Percentiles rank a stretch among this genome's conserved stretches.
phyloP scores from a whole-genome alignment of 1,140 invertebrate genomes.

The Drosophila hydei region DNA sequence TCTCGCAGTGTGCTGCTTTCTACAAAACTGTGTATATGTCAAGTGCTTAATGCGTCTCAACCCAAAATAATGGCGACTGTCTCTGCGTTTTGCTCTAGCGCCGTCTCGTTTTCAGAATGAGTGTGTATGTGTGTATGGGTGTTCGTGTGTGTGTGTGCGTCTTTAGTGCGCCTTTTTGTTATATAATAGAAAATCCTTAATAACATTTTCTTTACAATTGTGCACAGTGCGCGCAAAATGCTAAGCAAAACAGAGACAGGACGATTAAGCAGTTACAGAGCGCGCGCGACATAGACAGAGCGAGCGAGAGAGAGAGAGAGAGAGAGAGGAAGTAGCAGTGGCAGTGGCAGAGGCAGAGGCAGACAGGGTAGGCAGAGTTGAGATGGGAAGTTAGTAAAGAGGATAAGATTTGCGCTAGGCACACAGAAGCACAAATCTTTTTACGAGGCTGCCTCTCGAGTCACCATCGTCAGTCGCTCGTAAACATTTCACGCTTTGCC shows the following conservation, averaged over 20 bases:
- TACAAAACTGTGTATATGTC: constrained; percentile 59
- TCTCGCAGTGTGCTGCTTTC: constrained; percentile 10
- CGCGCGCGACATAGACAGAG: neutral
- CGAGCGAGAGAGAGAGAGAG: neutral
- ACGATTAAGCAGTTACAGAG: neutral
- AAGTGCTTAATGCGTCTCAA: constrained; percentile 69
- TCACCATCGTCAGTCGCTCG: constrained; percentile 78
- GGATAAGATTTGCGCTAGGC: constrained; percentile 52
- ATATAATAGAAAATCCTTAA: constrained; percentile 82
- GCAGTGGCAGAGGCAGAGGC: neutral
- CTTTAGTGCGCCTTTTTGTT: constrained; percentile 79
- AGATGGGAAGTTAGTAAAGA: constrained; percentile 32
- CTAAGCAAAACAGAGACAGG: constrained; percentile 27
- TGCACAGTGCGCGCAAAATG: constrained; percentile 27
- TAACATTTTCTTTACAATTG: constrained; percentile 82
- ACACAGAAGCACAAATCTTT: constrained; percentile 50
- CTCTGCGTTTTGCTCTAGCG: constrained; percentile 8
- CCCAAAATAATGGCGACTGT: constrained; percentile 30
- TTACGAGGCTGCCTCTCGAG: constrained; percentile 62
- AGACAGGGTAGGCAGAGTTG: neutral
- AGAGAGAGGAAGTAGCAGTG: neutral
- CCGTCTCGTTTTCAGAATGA: neutral
- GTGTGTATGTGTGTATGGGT: neutral
- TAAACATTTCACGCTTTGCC: constrained; percentile 81
- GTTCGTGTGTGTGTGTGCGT: constrained; percentile 32